Base-by-base conservation (phyloP, 1,140 invertebrate species). In the Tetragonula clypearis region DNA sequence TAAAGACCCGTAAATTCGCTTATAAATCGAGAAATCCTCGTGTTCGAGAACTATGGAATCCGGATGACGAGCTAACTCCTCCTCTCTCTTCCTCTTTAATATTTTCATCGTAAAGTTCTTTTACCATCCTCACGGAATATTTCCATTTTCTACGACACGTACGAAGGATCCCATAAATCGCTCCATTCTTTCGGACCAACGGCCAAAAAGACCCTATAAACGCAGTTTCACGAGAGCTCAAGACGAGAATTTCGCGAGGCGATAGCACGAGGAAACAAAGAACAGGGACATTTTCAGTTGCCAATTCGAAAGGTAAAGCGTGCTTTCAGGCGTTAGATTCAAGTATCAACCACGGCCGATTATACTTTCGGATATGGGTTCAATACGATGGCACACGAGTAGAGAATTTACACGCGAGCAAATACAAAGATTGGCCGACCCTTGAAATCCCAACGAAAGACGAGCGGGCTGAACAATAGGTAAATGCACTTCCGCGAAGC, bases 401-500 rank as follows among this genome's bases (percentile, higher is more conserved):
- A 11, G 30, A 60, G 30, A 82, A 90, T 89, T 84, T 87, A 89
- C 88, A 72, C 69, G 49, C 23, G 76, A 68, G 41, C 56, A 83
- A 76, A 82, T 85, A 84, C 77, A 75, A 80, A 87, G 82, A 89
- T 90, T 84, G 87, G 75, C 65, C 65, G 69, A 12, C 75, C 79
- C 87, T 85, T 89, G 82, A 82, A 89, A 79, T 87, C 78, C 35
- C 41, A 58, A 75, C 80, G 88, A 89, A 89, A 90, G 87, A 89
- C 72, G 88, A 89, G 65, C 75, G 62, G 58, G 41, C 49, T 62
- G 79, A 89, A 90, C 87, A 89, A 90, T 89, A 84, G 85, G 81
- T 87, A 89, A 90, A 90, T 90, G 88, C 87, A 90, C 87, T 90
- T 87, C 71, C 74, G 55, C 53, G 19, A 84, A 82, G 55, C 77